Evolutionary conservation across 2,113 vertebrate species (phyloP), one percentile per base, ranked within the genome.

Genomic region (Dryoscopus gambensis): DNA sequence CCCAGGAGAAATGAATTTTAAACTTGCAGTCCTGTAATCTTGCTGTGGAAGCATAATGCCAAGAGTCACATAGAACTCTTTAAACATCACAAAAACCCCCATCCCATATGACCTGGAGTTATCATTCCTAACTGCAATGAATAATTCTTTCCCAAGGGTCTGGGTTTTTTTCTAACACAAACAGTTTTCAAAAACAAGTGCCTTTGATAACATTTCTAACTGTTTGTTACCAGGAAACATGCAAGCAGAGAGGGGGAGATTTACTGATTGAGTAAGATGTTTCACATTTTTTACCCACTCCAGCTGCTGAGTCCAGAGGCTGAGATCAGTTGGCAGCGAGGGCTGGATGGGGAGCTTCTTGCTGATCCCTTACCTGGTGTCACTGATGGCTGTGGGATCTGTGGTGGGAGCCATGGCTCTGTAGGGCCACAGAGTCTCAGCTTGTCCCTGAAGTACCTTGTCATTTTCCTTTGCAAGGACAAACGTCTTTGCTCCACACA

Each of bases 351-450:
- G 35, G 35, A 88, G 8, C 12, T 87, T n/a, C 33, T 31, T 52
- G 5, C 27, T 17, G 33, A 63, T 79, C 42, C 42, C 21, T 57
- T 6, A 21, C 6, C 5, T 35, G 14, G 30, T 64, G 28, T 37
- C 31, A 10, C 20, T 55, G 47, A 11, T 1, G 6, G n/a, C 55
- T 62, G 5, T 1, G 2, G 67, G 33, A 39, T 80, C 6, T 0
- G 9, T 40, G 47, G 30, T 39, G 27, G 50, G 50, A 90, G 7
- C 52, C 15, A 5, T 59, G 62, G 50, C 30, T 73, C 55, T 15
- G 33, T 18, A 23, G n/a, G 55, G 31, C 46, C n/a, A 42, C 20
- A 25, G 59, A 37, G 13, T 59, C 47, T 40, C 17, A 35, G 16
- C 50, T 62, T 44, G 30, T n/a, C 31, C 47, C 30, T 8, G 5